These are phyloP conservation scores for Climacteris rufus DNA, from an alignment of 2,113 vertebrate genomes.

Conservation along the genomic window DNA sequence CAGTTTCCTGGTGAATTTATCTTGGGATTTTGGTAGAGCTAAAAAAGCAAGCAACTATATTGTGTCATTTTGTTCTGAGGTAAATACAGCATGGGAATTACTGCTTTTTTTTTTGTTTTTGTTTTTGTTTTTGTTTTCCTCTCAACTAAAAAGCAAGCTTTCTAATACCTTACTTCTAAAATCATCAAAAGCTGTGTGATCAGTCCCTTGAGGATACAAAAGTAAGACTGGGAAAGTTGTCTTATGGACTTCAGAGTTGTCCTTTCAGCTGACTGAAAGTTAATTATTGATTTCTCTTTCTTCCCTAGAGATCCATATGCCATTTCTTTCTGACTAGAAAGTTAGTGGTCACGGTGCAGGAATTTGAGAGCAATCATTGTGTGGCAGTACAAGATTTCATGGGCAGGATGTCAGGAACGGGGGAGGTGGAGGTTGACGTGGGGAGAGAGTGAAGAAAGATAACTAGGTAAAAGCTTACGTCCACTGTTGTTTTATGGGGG, in stretches of 20 bases:
- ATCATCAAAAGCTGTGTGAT: background rate
- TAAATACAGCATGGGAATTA: background rate
- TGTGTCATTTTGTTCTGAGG: background rate
- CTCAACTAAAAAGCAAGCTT: background rate
- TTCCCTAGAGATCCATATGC: background rate
- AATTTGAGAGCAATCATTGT: background rate
- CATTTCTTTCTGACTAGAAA: slow-evolving; percentile 11
- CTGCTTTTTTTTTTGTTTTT: background rate
- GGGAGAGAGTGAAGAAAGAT: background rate
- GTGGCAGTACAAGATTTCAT: background rate
- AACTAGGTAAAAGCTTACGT: background rate
- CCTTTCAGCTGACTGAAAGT: background rate
- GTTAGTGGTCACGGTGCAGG: background rate
- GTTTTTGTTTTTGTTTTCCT: too few relatives aligned
- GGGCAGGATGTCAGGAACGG: background rate
- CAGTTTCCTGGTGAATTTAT: background rate
- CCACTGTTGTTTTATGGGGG: background rate
- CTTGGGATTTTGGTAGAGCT: background rate
- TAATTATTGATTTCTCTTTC: slow-evolving; percentile 42
- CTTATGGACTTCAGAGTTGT: slow-evolving; percentile 18
- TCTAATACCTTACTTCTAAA: background rate
- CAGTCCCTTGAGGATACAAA: background rate
- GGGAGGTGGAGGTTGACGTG: background rate
- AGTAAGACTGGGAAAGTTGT: background rate
- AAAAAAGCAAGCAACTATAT: background rate